phyloP scores from a whole-genome alignment of 1,140 invertebrate species.

The Plutomurus gul region DNA sequence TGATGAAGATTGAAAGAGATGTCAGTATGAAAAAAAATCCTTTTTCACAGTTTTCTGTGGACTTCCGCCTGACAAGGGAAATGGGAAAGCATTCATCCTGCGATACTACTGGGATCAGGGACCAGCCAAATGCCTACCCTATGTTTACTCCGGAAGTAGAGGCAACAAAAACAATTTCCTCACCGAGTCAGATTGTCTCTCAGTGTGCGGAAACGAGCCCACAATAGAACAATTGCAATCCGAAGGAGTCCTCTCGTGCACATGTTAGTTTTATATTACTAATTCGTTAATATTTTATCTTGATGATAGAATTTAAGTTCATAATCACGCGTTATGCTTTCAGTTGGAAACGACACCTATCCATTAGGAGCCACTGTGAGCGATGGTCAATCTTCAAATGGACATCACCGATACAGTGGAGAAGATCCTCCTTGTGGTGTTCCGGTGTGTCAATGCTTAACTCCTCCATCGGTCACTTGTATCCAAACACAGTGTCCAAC shows the following conservation, averaged over 20 bases:
- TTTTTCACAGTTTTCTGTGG: constrained; percentile 70
- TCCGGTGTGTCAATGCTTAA: constrained; percentile 43
- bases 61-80: constrained; percentile 72
- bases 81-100: constrained; percentile 78
- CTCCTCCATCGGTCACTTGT: constrained; percentile 43
- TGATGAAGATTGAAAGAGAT: too few species aligned
- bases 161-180: constrained; percentile 89
- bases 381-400: background rate
- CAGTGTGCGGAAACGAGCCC: constrained; percentile 64
- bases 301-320: too few species aligned
- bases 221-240: constrained; percentile 38
- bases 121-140: constrained; percentile 75
- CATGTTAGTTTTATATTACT: too few species aligned
- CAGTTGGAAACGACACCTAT: constrained; percentile 45
- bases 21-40: background rate
- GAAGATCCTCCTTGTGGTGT: constrained; percentile 40
- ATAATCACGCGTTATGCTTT: too few species aligned
- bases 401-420: background rate
- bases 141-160: constrained; percentile 84
- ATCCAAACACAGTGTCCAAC: constrained; percentile 37
- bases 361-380: constrained; percentile 11
- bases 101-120: constrained; percentile 79
- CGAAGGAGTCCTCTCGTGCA: constrained; percentile 36
- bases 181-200: constrained; percentile 73
- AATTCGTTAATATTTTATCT: too few species aligned